Percentiles rank a stretch among this genome's conserved stretches.
Evolutionary conservation across 2,888 invertebrate species (phyloP).

Genomic region (Plemyria rubiginata): DNA sequence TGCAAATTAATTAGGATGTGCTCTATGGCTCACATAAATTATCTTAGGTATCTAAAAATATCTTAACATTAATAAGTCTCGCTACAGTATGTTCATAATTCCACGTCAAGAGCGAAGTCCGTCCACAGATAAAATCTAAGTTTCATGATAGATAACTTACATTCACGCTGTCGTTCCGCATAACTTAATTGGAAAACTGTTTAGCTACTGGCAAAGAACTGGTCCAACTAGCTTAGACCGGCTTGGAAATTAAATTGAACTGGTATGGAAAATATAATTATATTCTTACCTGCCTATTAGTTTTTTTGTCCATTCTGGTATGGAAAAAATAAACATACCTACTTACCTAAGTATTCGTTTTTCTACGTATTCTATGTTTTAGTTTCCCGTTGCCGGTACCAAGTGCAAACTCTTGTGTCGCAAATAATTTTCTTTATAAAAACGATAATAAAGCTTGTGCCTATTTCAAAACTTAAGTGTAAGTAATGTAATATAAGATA

Average conservation of each 20-base stretch:
- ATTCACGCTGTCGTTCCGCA: slow-evolving; percentile 75
- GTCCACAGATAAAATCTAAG: slow-evolving; percentile 35
- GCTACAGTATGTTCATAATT: slow-evolving; percentile 19
- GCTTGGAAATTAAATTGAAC: not conserved
- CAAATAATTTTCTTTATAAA: too few species aligned
- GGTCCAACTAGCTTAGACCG: not conserved
- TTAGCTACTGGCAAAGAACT: slow-evolving; percentile 43
- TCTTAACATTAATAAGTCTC: not conserved
- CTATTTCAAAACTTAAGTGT: too few species aligned
- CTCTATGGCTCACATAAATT: not conserved
- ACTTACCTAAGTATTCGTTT: too few species aligned
- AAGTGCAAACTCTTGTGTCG: too few species aligned
- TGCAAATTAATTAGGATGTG: not conserved
- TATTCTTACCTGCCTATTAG: too few species aligned
- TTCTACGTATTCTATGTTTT: too few species aligned
- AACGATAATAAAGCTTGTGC: too few species aligned
- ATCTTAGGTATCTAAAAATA: not conserved
- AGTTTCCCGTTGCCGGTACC: too few species aligned
- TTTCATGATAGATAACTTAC: slow-evolving; percentile 60
- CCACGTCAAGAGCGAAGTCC: slow-evolving; percentile 19
- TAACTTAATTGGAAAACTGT: slow-evolving; percentile 78
- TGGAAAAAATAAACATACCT: too few species aligned
- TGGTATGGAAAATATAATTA: too few species aligned
- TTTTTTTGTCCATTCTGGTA: too few species aligned
- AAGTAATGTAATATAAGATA: too few species aligned